Percentiles rank a stretch among this genome's conserved stretches.
phyloP scores from a whole-genome alignment of 2,113 vertebrate species.

The Halichoeres trimaculatus region DNA sequence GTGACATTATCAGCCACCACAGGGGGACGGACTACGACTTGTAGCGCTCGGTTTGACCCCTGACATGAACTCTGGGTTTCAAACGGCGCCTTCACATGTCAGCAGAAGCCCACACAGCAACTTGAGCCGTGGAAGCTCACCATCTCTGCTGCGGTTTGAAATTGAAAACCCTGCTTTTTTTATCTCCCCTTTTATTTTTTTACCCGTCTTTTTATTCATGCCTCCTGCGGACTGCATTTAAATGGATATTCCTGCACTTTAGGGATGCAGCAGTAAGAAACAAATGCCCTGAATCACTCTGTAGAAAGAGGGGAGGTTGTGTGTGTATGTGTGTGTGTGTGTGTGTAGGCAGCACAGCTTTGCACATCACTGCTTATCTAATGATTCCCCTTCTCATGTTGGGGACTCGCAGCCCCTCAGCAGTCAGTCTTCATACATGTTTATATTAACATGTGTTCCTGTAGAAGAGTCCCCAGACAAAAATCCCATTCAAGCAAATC shows the following conservation, averaged over 20 bases:
- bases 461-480: slow-evolving; percentile 2
- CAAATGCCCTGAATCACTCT: slow-evolving; percentile 37
- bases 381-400: slow-evolving; percentile 23
- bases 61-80: slow-evolving; percentile 39
- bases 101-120: slow-evolving; percentile 10
- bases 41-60: slow-evolving; percentile 19
- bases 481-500: slow-evolving; percentile 18
- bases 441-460: slow-evolving; percentile 41
- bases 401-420: slow-evolving; percentile 21
- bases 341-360: slow-evolving; percentile 1
- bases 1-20: slow-evolving; percentile 36
- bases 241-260: slow-evolving; percentile 48
- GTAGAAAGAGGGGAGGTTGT: neutral
- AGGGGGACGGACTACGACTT: slow-evolving; percentile 10
- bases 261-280: slow-evolving; percentile 21
- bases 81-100: slow-evolving; percentile 21
- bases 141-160: slow-evolving; percentile 33
- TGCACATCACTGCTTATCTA: slow-evolving; percentile 23
- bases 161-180: slow-evolving; percentile 10
- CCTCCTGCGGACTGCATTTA: slow-evolving; percentile 34
- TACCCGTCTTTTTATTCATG: neutral
- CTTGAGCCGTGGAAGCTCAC: slow-evolving; percentile 14
- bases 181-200: slow-evolving; percentile 2
- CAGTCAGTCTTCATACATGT: slow-evolving; percentile 56
- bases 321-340: neutral